Conservation (phyloP, 1,140 invertebrate genomes). For the Lucilia cuprina region DNA sequence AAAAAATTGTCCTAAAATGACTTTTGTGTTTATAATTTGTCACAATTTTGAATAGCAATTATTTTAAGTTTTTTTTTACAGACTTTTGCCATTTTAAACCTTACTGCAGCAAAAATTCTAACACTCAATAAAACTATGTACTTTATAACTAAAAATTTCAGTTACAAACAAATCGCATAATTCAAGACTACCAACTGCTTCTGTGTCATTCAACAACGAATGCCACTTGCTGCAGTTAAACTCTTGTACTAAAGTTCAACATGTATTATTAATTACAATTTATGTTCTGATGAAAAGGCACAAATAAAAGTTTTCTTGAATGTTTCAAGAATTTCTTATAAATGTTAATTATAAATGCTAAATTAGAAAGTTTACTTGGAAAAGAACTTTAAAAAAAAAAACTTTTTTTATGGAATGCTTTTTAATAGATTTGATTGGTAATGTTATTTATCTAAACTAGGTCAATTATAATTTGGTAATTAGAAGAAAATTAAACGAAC, state of each 20-base stretch:
- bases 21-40: too few species aligned
- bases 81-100: too few species aligned
- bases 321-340: not conserved
- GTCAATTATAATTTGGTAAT: too few species aligned
- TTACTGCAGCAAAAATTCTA: too few species aligned
- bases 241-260: not conserved
- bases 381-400: not conserved
- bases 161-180: not conserved
- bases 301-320: not conserved
- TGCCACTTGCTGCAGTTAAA: not conserved
- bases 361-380: not conserved
- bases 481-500: too few species aligned
- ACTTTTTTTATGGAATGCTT: not conserved
- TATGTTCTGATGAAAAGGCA: not conserved
- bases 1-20: too few species aligned
- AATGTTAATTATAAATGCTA: not conserved
- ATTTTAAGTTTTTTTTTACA: too few species aligned
- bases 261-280: not conserved
- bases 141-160: too few species aligned
- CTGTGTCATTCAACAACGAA: not conserved
- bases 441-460: too few species aligned
- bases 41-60: too few species aligned
- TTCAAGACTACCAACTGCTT: not conserved
- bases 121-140: too few species aligned
- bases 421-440: not conserved